Percentiles rank a stretch among this genome's conserved stretches.
These are phyloP conservation scores for Otis tarda DNA, from an alignment of 2,113 vertebrate genomes.

Conservation along the genomic window DNA sequence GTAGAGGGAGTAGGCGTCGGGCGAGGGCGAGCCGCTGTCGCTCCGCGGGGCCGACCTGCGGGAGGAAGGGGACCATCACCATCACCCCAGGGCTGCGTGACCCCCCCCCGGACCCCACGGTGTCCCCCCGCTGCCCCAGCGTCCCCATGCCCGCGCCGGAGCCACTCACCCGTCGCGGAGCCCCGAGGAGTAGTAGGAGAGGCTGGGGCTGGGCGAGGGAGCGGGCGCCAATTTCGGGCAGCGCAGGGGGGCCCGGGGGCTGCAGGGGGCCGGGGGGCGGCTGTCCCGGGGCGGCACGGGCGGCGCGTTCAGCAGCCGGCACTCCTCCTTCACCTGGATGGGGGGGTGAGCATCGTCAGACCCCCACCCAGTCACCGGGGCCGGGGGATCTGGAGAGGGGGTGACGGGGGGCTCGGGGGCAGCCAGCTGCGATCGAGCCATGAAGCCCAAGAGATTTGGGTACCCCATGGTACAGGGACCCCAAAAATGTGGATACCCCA, in stretches of 20 bases:
- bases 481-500: not conserved
- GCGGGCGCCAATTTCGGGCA: slow-evolving; percentile 81
- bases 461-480: too few relatives aligned
- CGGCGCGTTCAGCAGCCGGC: slow-evolving; percentile 91
- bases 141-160: fast-evolving
- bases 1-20: slow-evolving; percentile 89
- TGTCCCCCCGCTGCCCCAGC: too few relatives aligned
- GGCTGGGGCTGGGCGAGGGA: slow-evolving; percentile 82
- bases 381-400: not conserved
- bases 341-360: not conserved
- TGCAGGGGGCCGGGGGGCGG: slow-evolving; percentile 34
- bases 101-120: not conserved
- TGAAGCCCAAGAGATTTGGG: fast-evolving
- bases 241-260: slow-evolving; percentile 75
- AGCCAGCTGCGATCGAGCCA: fast-evolving
- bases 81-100: not conserved
- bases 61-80: not conserved
- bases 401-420: fast-evolving
- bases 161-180: slow-evolving; percentile 86
- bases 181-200: slow-evolving; percentile 94
- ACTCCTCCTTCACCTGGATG: slow-evolving; percentile 92
- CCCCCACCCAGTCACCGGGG: too few relatives aligned
- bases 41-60: slow-evolving; percentile 75
- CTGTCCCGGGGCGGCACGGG: slow-evolving; percentile 89
- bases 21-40: slow-evolving; percentile 84